Evolutionary conservation across 2,113 vertebrate species (phyloP), one percentile per base, ranked within the genome.

Genomic region (Panthera uncia): DNA sequence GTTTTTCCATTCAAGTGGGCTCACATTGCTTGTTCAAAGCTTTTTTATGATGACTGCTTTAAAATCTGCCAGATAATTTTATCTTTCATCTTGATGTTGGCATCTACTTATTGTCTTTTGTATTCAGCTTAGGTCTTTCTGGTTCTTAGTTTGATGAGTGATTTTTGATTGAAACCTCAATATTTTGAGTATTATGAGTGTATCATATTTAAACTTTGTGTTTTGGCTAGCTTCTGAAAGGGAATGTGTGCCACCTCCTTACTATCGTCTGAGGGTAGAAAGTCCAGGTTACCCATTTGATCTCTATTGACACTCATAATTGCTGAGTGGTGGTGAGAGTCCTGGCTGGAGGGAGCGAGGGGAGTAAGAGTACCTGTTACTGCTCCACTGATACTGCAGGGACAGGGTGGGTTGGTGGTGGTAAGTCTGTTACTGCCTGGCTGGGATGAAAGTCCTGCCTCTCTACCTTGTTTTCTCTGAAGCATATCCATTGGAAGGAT

Each of bases 31-130:
- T 52, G 5, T 96, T 91, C 33, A 80, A 57, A 96, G 29, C 55
- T 29, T 95, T 95, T 82, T 95, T 82, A 89, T 83, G 52, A 48
- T 78, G 74, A 63, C 7, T 38, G 38, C 74, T 81, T 95, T 78
- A 85, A 85, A 74, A 94, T 85, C 33, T 45, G 8, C 63, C 45
- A 76, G 29, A 61, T 61, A 61, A 23, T 61, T 61, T 61, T 23
- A 71, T 66, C 23, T 89, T 74, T 74, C 48, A 38, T 93, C 48
- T 95, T 45, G 50, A 52, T 87, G 27, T 87, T 92, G 89, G 55
- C 45, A 74, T 82, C 79, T 52, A 33, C 18, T 79, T 65, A 16
- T 48, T 93, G 29, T 80, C 82, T 82, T 85, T 94, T 80, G 90
- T 65, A 29, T 79, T 89, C 50, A 80, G 29, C 31, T 80, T 79